Base-by-base conservation (phyloP, 1,140 invertebrate species). In the Solen grandis region DNA sequence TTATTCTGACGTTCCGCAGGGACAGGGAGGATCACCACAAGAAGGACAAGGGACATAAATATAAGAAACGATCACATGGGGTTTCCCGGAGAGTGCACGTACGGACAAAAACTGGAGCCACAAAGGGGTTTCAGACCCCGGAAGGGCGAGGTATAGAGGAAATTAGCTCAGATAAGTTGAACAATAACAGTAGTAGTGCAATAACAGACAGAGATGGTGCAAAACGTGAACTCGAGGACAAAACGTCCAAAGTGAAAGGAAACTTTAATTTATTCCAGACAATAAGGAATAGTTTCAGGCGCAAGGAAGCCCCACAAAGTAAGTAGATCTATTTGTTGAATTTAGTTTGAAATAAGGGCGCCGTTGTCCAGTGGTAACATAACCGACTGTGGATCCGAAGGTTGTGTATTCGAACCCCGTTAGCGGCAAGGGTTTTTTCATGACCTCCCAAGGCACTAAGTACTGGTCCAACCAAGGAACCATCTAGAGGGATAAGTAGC, bases 211-310 rank as follows among this genome's bases (percentile, higher is more conserved):
- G 8, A 19, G 19, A 19, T 46, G 41, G 19, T 46, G 19, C 8
- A 10, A 46, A 46, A 46, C 8, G 41, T 10, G 41, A n/a, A 8
- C 19, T 8, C 41, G 19, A 10, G 8, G 41, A 46, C 41, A 46
- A 19, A 46, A 46, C 8, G 19, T 19, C 41, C 41, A 46, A 46
- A 46, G 41, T 10, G 19, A 19, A 69, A 69, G 54, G 8, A 50
- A 1, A 38, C 27, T 29, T 38, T 38, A 3, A 22, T 69, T 33
- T n/a, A n/a, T 54, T 69, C 27, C n/a, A 46, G 22, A 69, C 41
- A 31, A 29, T 69, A 19, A 50, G 66, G 29, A 54, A 69, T 19
- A 69, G 66, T 69, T 69, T 69, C 35, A 69, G 66, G 16, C 41
- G 41, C 41, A 69, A 54, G 50, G n/a, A 52, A 31, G 41, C 66